phyloP scores from a whole-genome alignment of 2,888 invertebrate genomes.

The Leptinotarsa juncta region DNA sequence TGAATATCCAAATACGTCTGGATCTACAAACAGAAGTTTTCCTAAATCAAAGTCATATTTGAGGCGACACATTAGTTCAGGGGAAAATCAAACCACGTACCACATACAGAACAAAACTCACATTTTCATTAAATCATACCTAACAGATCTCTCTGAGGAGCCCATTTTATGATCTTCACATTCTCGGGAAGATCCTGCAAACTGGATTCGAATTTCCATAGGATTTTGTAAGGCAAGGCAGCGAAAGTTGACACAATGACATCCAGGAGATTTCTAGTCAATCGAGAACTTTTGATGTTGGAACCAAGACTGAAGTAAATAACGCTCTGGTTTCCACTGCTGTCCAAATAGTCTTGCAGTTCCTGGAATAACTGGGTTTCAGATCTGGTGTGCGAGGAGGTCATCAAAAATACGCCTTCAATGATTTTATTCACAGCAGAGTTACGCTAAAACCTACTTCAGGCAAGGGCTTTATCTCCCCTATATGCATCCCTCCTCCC shows the following conservation, averaged over 20 bases:
- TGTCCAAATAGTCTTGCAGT: slow-evolving; percentile 34
- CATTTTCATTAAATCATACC: not conserved
- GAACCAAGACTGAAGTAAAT: slow-evolving; percentile 47
- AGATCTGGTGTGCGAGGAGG: too few species aligned
- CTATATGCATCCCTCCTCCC: slow-evolving; percentile 51
- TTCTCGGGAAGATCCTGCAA: slow-evolving; percentile 38
- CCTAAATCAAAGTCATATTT: too few species aligned
- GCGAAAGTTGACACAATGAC: slow-evolving; percentile 38
- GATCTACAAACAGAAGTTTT: too few species aligned
- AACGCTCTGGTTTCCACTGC: slow-evolving; percentile 32
- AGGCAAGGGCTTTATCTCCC: slow-evolving; percentile 42
- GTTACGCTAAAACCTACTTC: slow-evolving; percentile 45
- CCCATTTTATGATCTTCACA: slow-evolving; percentile 43
- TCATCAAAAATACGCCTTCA: not conserved
- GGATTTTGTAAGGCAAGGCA: slow-evolving; percentile 43
- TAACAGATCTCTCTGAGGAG: slow-evolving; percentile 38
- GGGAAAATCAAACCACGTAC: not conserved
- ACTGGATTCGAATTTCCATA: slow-evolving; percentile 47
- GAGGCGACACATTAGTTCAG: too few species aligned
- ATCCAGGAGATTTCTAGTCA: slow-evolving; percentile 21
- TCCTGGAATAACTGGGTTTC: slow-evolving; percentile 29
- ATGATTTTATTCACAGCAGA: not conserved
- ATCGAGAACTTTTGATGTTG: slow-evolving; percentile 38
- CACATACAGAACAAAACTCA: not conserved
- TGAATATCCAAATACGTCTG: too few species aligned